Evolutionary conservation across 2,888 invertebrate genomes (phyloP), one percentile per base, ranked within the genome.

Genomic region (Poecilus cupreus): DNA sequence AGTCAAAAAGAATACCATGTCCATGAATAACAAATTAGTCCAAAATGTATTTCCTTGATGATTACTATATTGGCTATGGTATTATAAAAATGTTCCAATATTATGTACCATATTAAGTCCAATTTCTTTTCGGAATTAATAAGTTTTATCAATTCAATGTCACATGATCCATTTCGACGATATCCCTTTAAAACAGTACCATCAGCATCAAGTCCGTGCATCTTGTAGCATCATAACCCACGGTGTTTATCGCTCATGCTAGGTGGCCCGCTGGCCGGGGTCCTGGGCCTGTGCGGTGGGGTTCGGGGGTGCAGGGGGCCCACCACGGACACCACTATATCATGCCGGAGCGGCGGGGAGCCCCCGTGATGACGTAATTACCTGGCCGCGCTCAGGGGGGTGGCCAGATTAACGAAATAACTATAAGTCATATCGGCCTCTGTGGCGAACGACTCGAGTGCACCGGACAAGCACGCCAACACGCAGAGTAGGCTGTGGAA

Each of bases 301-400:
- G 49, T n/a, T 4, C 6, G 22, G 43, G 43, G 22, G 60, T 10
- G 10, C 16, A 11, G 37, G 49, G 49, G 51, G 49, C 80, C 74
- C 74, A 72, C 60, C 60, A 32, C 37, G 57, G 20, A 49, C 37
- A 37, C 54, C 72, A 81, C 81, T 81, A 81, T 75, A 81, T 81
- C 81, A 81, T 72, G 72, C 72, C 37, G 39, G 43, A 37, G 72
- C 39, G 72, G 79, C 82, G 57, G 82, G 80, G 83, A 83, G 85
- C 82, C 84, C 85, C 83, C 83, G 85, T 86, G 87, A 88, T 88
- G 87, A 88, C 88, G 87, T 88, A 88, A 88, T 88, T 88, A 88
- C 86, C 87, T 85, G 85, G 86, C 84, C 86, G 84, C 85, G 84
- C 87, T 85, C 83, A 86, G 85, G 88, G 87, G 87, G 87, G 87